Evolutionary conservation across 2,797 vertebrate species (phyloP).

Genomic region (Poecile montanus): DNA sequence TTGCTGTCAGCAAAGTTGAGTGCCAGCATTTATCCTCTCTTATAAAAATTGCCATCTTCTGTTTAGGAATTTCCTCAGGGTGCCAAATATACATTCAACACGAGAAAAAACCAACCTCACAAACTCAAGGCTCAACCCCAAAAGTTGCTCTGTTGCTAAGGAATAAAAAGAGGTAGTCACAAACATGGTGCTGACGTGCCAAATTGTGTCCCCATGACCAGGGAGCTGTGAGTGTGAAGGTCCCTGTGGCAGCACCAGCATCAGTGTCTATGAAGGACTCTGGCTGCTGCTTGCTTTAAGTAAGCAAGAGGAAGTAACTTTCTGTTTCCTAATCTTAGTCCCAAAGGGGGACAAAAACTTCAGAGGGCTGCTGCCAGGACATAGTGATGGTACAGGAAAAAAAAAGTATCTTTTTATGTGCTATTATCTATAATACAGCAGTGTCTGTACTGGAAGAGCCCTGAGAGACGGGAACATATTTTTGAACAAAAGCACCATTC

Average conservation of each 20-base stretch:
- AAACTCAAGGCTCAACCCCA: not conserved
- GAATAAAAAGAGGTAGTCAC: constrained; percentile 23
- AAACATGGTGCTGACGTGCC: not conserved
- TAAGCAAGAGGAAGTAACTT: not conserved
- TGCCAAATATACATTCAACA: constrained; percentile 24
- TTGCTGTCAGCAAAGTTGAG: not conserved
- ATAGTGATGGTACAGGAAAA: not conserved
- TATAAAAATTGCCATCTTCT: constrained; percentile 30
- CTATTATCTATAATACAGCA: not conserved
- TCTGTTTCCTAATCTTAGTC: not conserved
- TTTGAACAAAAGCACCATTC: not conserved
- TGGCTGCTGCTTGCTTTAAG: not conserved
- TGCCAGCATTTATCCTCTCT: not conserved
- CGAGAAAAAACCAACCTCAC: too few species aligned
- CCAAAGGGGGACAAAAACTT: not conserved
- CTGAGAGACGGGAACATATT: not conserved
- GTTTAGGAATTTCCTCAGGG: constrained; percentile 30
- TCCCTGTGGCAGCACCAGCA: not conserved
- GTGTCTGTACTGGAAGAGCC: not conserved
- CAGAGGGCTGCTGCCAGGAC: not conserved
- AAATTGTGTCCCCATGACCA: not conserved
- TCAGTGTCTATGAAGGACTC: fast-evolving
- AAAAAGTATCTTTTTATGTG: not conserved
- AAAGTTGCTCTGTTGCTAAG: constrained; percentile 39
- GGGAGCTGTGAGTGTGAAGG: not conserved